Base-by-base conservation (phyloP, 2,797 vertebrate genomes). In the Eulemur coronatus region DNA sequence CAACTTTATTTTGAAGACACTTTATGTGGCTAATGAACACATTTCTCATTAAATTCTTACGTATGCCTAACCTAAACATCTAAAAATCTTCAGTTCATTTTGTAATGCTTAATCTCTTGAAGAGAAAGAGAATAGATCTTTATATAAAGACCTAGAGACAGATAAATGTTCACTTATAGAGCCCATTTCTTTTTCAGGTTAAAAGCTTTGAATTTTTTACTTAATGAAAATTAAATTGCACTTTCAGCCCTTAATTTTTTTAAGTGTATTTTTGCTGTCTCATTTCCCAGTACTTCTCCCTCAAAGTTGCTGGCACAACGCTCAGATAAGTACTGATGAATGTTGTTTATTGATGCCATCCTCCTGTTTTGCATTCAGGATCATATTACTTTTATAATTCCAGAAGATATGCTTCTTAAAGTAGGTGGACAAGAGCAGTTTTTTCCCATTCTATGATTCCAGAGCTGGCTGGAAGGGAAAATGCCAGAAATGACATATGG, bases 1-100 rank as follows among this genome's bases (percentile, higher is more conserved):
- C 33, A 87, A 79, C 41, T 95, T 96, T 95, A 92, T 89, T 94
- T 69, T 92, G 61, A 95, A 95, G 69, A 88, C 1, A 67, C 4
- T 65, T 90, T 35, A 90, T 59, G 28, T 30, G n/a, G n/a, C n/a
- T 86, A 52, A 90, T 80, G 22, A 90, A 81, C 57, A 24, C 91
- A 28, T 82, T 78, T 94, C 26, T 72, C 33, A 92, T 24, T 92
- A 91, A 67, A 26, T 81, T 92, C n/a, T 82, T 72, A 79, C 20
- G 73, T 69, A 84, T 94, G 26, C 28, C 84, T 84, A 92, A 70
- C 10, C 8, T 95, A 81, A 91, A 96, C 67, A 59, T 55, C 35
- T 88, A 59, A 90, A 96, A 79, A 52, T 35, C 28, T 79, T 87
- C 63, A 91, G 28, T 18, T 94, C 26, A 81, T 88, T 97, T 95